phyloP scores from a whole-genome alignment of 2,113 vertebrate species.

The Archilochus colubris region DNA sequence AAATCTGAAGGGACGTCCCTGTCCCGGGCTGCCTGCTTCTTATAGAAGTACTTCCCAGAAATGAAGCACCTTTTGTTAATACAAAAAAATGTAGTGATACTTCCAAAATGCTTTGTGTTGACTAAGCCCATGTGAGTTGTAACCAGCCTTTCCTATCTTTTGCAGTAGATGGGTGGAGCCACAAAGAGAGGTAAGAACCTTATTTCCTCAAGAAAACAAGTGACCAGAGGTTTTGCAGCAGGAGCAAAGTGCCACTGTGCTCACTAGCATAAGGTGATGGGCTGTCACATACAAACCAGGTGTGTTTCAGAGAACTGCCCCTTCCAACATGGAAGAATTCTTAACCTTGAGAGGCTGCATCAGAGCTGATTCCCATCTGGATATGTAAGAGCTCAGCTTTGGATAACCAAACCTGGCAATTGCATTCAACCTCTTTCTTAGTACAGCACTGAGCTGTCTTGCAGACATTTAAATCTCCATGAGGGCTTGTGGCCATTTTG shows the following conservation, averaged over 20 bases:
- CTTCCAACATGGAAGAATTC: fast-evolving
- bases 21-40: not conserved
- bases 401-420: not conserved
- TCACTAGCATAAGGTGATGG: not conserved
- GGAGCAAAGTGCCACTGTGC: not conserved
- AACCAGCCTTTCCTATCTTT: not conserved
- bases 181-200: not conserved
- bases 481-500: not conserved
- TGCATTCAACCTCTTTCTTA: not conserved
- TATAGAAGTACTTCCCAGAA: not conserved
- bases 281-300: not conserved
- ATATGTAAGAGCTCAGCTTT: not conserved
- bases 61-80: not conserved
- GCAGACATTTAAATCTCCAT: not conserved
- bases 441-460: not conserved
- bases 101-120: not conserved
- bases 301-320: not conserved
- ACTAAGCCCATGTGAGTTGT: not conserved
- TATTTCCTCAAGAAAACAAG: not conserved
- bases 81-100: not conserved
- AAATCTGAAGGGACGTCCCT: not conserved
- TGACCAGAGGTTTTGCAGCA: not conserved
- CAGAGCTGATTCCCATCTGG: not conserved
- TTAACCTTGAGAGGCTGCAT: not conserved
- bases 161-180: not conserved